Base-by-base conservation (phyloP, 2,888 invertebrate species). In the Pristionchus fissidentatus region DNA sequence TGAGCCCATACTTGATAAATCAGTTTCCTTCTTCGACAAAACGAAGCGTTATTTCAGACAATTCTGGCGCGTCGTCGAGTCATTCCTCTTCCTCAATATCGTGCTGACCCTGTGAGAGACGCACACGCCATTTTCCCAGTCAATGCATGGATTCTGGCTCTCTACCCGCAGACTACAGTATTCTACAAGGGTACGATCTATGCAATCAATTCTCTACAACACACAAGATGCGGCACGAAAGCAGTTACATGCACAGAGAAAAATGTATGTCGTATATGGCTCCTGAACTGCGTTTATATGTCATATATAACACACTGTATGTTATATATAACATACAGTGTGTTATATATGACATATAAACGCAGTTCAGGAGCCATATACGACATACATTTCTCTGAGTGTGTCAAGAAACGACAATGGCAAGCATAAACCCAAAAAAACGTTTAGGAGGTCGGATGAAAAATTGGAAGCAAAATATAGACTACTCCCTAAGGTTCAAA, bases 161-260 rank as follows among this genome's bases (percentile, higher is more conserved):
- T 90, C 5, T 99, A 98, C 93, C 98, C 98, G 5, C 97, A 97
- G 94, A 98, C 98, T 0, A 98, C 98, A 0, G 98, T 98, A 93
- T 98, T 99, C 93, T 99, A 99, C 93, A 95, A 97, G 92, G 98
- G 97, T 75, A 95, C 97, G 1, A 15, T 15, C 13, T 49, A 15
- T 49, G 10, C 10, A 15, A 49, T 10, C 49, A 15, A 49, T 49
- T 49, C 10, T 19, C 49, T 15, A 15, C 10, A 49, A 15, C 19
- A 15, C 19, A 49, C 10, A 49, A 49, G 49, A 15, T 10, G 19
- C 19, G 49, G 19, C 49, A 19, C 49, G n/a, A n/a, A n/a, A n/a
- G n/a, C n/a, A n/a, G n/a, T n/a, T n/a, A n/a, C n/a, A n/a, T n/a
- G n/a, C n/a, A n/a, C n/a, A n/a, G n/a, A n/a, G n/a, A n/a, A n/a